A percentile compares a stretch with the other conserved stretches of the same genome.
phyloP scores from a whole-genome alignment of 1,140 invertebrate genomes.

The Drosophila subpulchrella region DNA sequence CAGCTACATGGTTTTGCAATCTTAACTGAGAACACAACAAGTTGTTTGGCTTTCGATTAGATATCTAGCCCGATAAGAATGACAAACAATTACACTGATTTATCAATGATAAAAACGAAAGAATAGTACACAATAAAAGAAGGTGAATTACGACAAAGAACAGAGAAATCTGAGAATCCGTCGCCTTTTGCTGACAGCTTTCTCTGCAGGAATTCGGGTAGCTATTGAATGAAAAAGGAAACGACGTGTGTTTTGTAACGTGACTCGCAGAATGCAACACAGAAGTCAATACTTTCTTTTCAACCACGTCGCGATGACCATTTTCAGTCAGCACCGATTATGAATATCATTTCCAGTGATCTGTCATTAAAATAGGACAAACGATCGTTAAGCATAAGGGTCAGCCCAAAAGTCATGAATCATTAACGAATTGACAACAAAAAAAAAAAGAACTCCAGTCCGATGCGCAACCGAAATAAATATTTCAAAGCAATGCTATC shows the following conservation, averaged over 20 bases:
- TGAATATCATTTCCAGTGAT: conserved; percentile 25
- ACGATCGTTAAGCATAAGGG: conserved; percentile 16
- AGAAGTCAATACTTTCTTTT: conserved; percentile 3
- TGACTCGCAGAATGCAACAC: conserved; percentile 19
- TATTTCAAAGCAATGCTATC: conserved; percentile 10
- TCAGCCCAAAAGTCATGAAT: background rate
- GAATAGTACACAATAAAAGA: background rate
- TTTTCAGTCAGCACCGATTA: conserved; percentile 22
- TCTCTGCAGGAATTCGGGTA: background rate
- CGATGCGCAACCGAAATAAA: conserved; percentile 8
- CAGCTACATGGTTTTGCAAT: background rate
- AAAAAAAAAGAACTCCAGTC: conserved; percentile 1
- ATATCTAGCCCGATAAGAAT: background rate
- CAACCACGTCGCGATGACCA: conserved; percentile 1
- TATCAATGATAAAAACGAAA: conserved; percentile 3
- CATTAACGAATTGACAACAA: background rate
- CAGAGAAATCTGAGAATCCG: background rate
- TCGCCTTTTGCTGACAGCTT: background rate
- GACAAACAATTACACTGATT: conserved; percentile 22
- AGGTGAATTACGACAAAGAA: background rate
- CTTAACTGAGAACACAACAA: background rate
- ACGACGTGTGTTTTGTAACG: background rate
- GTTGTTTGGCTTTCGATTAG: conserved; percentile 20
- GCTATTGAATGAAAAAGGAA: conserved; percentile 10
- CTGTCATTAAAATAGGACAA: conserved; percentile 13